Evolutionary conservation across 2,888 invertebrate species (phyloP), one percentile per base, ranked within the genome.

Genomic region (Xestia ashworthii): DNA sequence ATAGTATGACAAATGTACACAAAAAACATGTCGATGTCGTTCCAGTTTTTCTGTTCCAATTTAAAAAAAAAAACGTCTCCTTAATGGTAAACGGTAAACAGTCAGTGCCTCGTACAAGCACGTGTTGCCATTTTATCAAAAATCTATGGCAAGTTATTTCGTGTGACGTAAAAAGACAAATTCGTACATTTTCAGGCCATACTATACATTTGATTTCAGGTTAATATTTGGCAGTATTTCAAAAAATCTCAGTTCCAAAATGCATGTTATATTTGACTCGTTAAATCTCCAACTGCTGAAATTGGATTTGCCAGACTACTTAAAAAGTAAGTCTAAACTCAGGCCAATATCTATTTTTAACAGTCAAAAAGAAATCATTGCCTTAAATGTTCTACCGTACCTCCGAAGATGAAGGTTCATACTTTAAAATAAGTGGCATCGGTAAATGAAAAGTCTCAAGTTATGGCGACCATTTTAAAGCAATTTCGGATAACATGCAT

Each of bases 161-260:
- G 0, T 32, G 19, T 32, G 14, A 64, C 38, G 9, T n/a, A 16
- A n/a, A 64, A 55, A 65, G 74, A 48, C 65, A 66, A n/a, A 4
- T 46, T 3, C 25, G 41, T 71, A 68, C 38, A 67, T 64, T 41
- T 32, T 11, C 3, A 32, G 3, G 25, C 65, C 74, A 75, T 46
- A 66, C 44, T 14, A 14, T 71, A 83, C 76, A 79, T 83, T 76
- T 11, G n/a, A 71, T 41, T 25, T 74, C 19, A 58, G 22, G 14
- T 19, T 38, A 78, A 53, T 67, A 81, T 83, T 79, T 81, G 81
- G 83, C 85, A 85, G 81, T 85, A 85, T 81, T 81, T 62, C 58
- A 58, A 67, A 77, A 32, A 71, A n/a, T 5, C 41, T 48, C 16
- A 44, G 12, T 53, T 41, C 62, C 16, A 22, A 46, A 69, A 66